Base-by-base conservation (phyloP, 2,113 vertebrate species). In the Leucoraja erinaceus region DNA sequence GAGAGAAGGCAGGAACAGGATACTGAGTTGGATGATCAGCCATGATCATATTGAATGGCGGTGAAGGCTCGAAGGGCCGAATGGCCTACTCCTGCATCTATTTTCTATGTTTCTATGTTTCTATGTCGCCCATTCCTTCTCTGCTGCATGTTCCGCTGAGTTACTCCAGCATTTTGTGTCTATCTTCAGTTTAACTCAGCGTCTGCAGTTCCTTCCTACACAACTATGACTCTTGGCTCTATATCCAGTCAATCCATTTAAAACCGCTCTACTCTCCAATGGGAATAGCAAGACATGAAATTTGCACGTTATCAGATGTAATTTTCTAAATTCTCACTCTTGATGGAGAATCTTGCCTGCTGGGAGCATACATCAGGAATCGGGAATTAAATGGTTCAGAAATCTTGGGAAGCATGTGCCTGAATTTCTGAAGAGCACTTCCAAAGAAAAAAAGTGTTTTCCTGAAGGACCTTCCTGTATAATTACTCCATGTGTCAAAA, bases 401-500 rank as follows among this genome's bases (percentile, higher is more conserved):
- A 63, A 86, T 86, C 4, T 63, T 63, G 59, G n/a, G 59, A 88
- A 88, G 25, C 83, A 88, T 66, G 63, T 66, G 83, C 18, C 59
- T 88, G 59, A 88, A 88, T 66, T 31, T 66, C n/a, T 63, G 83
- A 88, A n/a, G 16, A 31, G 28, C n/a, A 7, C 59, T 31, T 59
- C 83, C 83, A 88, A n/a, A n/a, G 11, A 59, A 4, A 5, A 47
- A 33, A 88, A 31, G 28, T 66, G 14, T 63, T 88, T 66, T 66
- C 56, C 83, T 63, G 5, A 59, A 88, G 5, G 0, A n/a, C 5
- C 59, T 88, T 31, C 28, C 28, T 61, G 31, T 63, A 63, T 63
- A 88, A 88, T 66, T 63, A 88, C 28, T 61, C 83, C 47, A 16
- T 63, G 63, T 88, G 59, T 88, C 59, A 63, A 88, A 88, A 14